These are phyloP conservation scores for Piscicola geometra DNA, from an alignment of 2,888 invertebrate genomes.

Conservation along the genomic window DNA sequence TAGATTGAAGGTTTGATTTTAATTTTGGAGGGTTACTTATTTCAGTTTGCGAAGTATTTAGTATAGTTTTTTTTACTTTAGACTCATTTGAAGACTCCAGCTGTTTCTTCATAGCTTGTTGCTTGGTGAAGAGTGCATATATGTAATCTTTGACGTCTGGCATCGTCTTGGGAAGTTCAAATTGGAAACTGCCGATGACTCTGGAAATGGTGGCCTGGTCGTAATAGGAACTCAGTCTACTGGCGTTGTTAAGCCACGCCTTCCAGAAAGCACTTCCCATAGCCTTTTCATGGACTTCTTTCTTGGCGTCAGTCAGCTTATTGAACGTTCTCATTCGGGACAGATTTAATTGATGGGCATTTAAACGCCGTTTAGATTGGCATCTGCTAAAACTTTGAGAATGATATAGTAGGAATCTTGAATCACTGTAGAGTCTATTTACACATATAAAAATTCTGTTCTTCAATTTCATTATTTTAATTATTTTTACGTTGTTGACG, in stretches of 20 bases:
- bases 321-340: neutral
- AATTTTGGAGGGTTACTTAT: neutral
- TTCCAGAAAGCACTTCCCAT: neutral
- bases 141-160: constrained; percentile 29
- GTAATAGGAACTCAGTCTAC: neutral
- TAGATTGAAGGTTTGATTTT: neutral
- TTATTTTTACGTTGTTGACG: neutral
- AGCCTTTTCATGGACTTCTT: neutral
- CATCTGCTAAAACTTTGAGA: neutral
- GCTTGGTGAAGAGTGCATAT: neutral
- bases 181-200: constrained; percentile 32
- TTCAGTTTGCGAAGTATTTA: neutral
- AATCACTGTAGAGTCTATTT: neutral
- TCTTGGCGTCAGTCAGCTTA: neutral
- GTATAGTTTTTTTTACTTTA: neutral
- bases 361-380: neutral
- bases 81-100: neutral
- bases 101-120: neutral
- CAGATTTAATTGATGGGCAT: neutral
- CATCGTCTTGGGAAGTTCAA: constrained; percentile 38
- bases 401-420: neutral
- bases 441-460: neutral
- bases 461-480: neutral
- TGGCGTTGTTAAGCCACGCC: neutral
- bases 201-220: constrained; percentile 27